Evolutionary conservation across 2,113 vertebrate genomes (phyloP).

Genomic region (Dendropsophus ebraccatus): DNA sequence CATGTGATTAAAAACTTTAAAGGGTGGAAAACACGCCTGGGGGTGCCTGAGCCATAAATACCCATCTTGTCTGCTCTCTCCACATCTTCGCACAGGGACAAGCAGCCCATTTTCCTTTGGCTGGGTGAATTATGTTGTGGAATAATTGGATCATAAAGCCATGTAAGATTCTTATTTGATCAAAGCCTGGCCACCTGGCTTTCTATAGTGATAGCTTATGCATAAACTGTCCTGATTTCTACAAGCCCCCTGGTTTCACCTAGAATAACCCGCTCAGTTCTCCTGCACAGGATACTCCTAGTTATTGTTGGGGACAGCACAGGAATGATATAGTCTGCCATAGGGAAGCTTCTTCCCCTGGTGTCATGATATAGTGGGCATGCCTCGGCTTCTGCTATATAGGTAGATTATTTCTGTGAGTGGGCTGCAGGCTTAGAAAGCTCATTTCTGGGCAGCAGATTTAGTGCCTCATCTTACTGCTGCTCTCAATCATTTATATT

Average conservation of each 20-base stretch:
- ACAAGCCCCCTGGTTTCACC: constrained; percentile 7
- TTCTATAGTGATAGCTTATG: background rate
- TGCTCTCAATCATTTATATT: background rate
- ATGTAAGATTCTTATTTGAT: constrained; percentile 55
- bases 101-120: constrained; percentile 47
- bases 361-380: background rate
- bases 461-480: background rate
- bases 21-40: constrained; percentile 50
- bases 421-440: background rate
- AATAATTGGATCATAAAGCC: constrained; percentile 58
- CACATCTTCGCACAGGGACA: constrained; percentile 45
- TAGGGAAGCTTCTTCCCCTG: background rate
- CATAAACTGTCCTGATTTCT: constrained; percentile 7
- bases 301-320: background rate
- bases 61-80: constrained; percentile 49
- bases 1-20: constrained; percentile 60
- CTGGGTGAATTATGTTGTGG: constrained; percentile 47
- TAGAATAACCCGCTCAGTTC: constrained; percentile 3
- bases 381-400: background rate
- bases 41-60: constrained; percentile 50
- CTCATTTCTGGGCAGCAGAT: constrained; percentile 5
- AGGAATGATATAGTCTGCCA: background rate
- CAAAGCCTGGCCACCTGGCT: constrained; percentile 51
- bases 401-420: background rate
- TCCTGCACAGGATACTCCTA: background rate